Base-by-base conservation (phyloP, 2,113 vertebrate species). In the Dicrurus megarhynchus region DNA sequence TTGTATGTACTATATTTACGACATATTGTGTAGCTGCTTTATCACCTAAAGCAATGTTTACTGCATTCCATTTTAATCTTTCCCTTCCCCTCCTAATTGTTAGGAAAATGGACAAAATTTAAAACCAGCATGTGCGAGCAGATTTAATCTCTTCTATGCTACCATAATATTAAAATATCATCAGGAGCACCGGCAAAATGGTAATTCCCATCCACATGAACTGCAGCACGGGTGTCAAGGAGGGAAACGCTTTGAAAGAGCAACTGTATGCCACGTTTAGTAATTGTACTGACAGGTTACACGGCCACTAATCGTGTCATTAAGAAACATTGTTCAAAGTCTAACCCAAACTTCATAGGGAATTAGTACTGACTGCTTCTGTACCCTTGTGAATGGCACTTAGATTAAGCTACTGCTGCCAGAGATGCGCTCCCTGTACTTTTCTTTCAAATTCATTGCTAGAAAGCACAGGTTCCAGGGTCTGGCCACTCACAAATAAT, bases 1-100 rank as follows among this genome's bases (percentile, higher is more conserved):
- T 11, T 9, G 0, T 7, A 28, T 1, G 16, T 12, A 42, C 14
- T 50, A 1, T 7, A 70, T 9, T 57, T 52, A 50, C 4, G 15
- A 7, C 0, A 1, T 41, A 22, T 3, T 28, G 16, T 17, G 27
- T 6, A 60, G 16, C 23, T 52, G 60, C 14, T 85, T 49, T 16
- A 64, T 37, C 12, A 52, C 12, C 50, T 57, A 65, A 44, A 77
- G 37, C 4, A 6, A 24, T 3, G 19, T 55, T 46, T 74, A 67
- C 22, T 37, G 30, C 0, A 0, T 3, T 56, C 13, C 28, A 33
- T 89, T 81, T 46, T 46, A 71, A 35, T 39, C 23, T 37, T 61
- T 42, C 33, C 44, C 7, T 71, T 47, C 7, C 10, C 28, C 32
- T 60, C 28, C 35, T 37, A 53, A 39, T 7, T 55, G 22, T 37